A percentile compares a stretch with the other conserved stretches of the same genome.
Conservation (phyloP, 2,888 invertebrate genomes). For the Caenorhabditis afra region DNA sequence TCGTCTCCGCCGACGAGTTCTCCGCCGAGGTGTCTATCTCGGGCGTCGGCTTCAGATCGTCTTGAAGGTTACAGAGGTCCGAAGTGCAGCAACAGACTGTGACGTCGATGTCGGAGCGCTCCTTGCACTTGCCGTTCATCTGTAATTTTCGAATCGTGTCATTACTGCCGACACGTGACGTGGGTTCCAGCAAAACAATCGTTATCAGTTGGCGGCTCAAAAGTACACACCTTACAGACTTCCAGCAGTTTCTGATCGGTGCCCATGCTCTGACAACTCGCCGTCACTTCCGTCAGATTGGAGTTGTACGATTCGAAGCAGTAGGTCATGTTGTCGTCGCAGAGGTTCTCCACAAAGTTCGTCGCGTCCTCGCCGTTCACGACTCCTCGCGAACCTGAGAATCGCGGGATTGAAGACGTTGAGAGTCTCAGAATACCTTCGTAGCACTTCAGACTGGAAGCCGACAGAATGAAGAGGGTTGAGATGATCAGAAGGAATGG, state of each 20-base stretch:
- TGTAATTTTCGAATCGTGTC: constrained; percentile 20
- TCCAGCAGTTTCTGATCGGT: constrained; percentile 59
- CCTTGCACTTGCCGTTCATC: constrained; percentile 53
- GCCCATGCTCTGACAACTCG: constrained; percentile 62
- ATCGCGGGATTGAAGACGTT: background rate
- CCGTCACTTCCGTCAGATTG: constrained; percentile 60
- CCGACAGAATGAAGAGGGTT: constrained; percentile 35
- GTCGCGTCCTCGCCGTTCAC: constrained; percentile 51
- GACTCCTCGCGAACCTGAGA: constrained; percentile 53
- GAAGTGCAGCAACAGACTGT: constrained; percentile 60
- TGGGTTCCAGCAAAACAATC: no score
- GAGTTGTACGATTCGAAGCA: constrained; percentile 61
- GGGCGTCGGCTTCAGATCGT: constrained; percentile 49
- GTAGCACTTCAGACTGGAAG: constrained; percentile 47
- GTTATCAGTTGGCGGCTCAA: background rate
- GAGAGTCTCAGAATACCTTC: constrained; percentile 19
- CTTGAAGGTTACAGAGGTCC: constrained; percentile 60
- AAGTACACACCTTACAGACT: constrained; percentile 51
- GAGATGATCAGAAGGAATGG: constrained; percentile 12
- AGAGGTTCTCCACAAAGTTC: constrained; percentile 54
- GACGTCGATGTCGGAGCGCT: constrained; percentile 56
- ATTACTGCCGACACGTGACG: background rate
- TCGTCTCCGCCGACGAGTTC: constrained; percentile 9
- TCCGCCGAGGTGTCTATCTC: background rate
- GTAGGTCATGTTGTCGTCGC: constrained; percentile 61